Percentiles rank a stretch among this genome's conserved stretches.
Conservation (phyloP, 2,113 vertebrate genomes). For the Anhinga anhinga region DNA sequence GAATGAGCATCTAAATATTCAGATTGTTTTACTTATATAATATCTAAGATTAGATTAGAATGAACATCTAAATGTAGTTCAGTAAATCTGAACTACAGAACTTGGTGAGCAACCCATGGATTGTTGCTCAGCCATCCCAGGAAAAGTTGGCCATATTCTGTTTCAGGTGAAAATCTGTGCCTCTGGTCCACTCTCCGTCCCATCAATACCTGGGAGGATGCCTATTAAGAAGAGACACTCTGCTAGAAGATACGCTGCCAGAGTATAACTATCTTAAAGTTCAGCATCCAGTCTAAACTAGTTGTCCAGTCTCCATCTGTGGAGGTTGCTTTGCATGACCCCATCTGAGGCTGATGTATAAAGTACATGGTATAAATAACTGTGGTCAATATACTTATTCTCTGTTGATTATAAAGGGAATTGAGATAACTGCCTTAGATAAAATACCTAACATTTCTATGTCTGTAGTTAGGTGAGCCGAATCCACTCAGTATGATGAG, state of each 20-base stretch:
- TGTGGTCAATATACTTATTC: background rate
- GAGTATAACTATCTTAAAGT: background rate
- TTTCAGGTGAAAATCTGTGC: background rate
- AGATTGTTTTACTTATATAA: no score
- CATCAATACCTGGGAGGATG: background rate
- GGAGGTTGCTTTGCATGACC: background rate
- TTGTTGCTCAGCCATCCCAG: background rate
- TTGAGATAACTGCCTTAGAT: background rate
- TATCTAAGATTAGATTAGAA: background rate
- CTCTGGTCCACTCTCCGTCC: background rate
- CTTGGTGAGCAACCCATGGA: rapidly evolving
- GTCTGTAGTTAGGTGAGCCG: background rate
- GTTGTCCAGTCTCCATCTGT: background rate
- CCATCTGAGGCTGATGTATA: background rate
- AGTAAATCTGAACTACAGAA: no score
- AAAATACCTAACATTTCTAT: background rate
- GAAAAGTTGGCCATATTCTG: background rate
- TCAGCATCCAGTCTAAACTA: background rate
- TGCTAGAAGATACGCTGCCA: no score
- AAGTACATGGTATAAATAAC: background rate
- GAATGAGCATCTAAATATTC: background rate
- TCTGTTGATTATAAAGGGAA: background rate
- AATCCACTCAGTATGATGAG: background rate
- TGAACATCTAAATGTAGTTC: background rate
- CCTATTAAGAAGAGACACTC: background rate